Base-by-base conservation (phyloP, 2,797 vertebrate genomes). In the Chloroceryle inda region DNA sequence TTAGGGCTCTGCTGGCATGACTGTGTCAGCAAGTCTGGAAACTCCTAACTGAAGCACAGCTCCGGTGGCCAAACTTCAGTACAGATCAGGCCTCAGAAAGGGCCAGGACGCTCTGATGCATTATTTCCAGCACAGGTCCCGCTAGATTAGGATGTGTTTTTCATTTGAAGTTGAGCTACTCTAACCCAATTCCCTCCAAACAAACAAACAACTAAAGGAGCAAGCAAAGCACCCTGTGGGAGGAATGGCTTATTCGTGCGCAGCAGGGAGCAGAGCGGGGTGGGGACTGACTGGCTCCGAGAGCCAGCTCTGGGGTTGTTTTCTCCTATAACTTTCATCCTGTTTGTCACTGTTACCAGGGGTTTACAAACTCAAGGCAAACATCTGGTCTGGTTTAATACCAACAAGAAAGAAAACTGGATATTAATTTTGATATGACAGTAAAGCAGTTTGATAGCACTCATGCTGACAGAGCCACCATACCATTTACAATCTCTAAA, bases 361-460 rank as follows among this genome's bases (percentile, higher is more conserved):
- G 52, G 67, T 61, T 95, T 92, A 49, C 47, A 80, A 63, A 94
- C 62, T 73, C 72, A 69, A 55, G 88, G 76, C 55, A 63, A 93
- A 97, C 94, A 96, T 96, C 88, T 97, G 93, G 78, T 88, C 59
- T 33, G 23, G 62, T 84, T 95, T 92, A 95, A 94, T 91, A 68
- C 40, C 81, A 80, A 62, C 67, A 66, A 68, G 88, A 94, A 96
- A 69, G 64, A 96, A 94, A 95, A 80, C 58, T 50, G 81, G 69
- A 62, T 94, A 89, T 96, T 94, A 88, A 91, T 96, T 94, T 77
- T 94, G 95, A 96, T 95, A 97, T 95, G 87, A 84, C 31, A 88
- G 24, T 91, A 78, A 97, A 91, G 50, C 35, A 15, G 47, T 76
- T 92, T 94, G 86, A 71, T 96, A 79, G 76, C 7, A 19, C 67